phyloP scores from a whole-genome alignment of 2,113 vertebrate genomes.

The Rhineura floridana region DNA sequence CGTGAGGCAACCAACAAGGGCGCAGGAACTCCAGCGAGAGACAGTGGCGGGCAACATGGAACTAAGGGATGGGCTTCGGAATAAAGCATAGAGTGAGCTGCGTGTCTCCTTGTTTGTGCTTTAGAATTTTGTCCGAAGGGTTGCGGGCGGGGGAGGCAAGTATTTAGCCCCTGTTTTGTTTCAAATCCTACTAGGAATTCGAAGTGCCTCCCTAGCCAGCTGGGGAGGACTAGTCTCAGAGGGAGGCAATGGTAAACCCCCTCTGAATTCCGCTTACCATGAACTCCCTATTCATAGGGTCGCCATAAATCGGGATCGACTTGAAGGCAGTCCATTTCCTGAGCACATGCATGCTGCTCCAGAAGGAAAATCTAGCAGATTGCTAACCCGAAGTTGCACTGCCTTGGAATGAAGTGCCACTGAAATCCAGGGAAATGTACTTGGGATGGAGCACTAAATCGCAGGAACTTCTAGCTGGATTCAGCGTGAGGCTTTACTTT shows the following conservation, averaged over 20 bases:
- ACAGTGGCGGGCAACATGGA: slow-evolving; percentile 41
- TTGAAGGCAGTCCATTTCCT: too few relatives aligned
- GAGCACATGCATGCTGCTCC: background rate
- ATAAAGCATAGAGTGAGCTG: background rate
- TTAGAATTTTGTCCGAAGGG: background rate
- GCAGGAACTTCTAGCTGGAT: background rate
- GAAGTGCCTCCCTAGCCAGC: background rate
- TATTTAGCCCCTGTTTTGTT: background rate
- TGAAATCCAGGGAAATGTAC: background rate
- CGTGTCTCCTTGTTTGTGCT: background rate
- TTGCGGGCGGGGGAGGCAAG: background rate
- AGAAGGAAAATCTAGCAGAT: background rate
- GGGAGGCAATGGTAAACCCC: too few relatives aligned
- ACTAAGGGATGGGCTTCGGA: background rate
- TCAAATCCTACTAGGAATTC: background rate
- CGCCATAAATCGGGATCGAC: too few relatives aligned
- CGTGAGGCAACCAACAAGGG: background rate
- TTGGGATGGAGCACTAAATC: background rate
- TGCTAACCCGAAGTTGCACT: background rate
- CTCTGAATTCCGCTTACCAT: too few relatives aligned
- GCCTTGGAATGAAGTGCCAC: background rate
- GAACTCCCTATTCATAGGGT: too few relatives aligned
- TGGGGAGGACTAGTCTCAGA: too few relatives aligned
- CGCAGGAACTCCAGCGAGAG: background rate
- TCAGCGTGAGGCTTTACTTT: background rate